Conservation (phyloP, 1,140 invertebrate genomes). For the Drosophila bocqueti region DNA sequence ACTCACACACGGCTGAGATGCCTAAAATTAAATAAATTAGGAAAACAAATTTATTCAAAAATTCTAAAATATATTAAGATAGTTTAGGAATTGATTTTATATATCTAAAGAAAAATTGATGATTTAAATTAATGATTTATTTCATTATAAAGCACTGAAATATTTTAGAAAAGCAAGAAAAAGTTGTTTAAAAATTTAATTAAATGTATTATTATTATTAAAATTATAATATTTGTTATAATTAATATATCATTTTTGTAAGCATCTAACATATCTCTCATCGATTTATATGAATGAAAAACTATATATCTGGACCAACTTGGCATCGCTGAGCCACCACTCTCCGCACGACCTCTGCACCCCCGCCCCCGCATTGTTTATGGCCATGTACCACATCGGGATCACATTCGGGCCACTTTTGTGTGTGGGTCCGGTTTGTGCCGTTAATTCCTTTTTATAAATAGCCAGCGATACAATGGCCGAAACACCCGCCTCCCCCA, state of each 20-base stretch:
- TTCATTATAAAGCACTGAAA: too few relatives aligned
- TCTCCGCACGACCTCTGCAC: constrained; percentile 5
- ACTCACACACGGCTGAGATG: constrained; percentile 26
- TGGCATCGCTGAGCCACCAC: constrained; percentile 13
- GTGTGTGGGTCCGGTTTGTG: constrained; percentile 77
- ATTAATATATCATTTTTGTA: background rate
- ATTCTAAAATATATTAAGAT: background rate
- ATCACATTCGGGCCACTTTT: constrained; percentile 66
- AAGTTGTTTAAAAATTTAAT: background rate
- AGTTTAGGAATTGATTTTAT: background rate
- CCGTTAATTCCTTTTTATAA: constrained; percentile 83
- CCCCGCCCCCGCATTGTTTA: constrained; percentile 62
- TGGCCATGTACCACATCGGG: constrained; percentile 75
- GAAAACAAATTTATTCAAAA: background rate
- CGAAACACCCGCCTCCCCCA: constrained; percentile 4
- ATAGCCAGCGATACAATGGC: constrained; percentile 68
- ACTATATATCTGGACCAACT: background rate
- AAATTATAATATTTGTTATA: background rate
- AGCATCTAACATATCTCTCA: background rate
- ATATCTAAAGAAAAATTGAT: background rate
- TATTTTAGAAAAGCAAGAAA: background rate
- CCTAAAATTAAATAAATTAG: background rate
- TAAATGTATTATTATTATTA: background rate
- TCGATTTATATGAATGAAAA: background rate
- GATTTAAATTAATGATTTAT: too few relatives aligned